These are phyloP conservation scores for Drosophila mojavensis DNA, from an alignment of 1,140 invertebrate genomes.

Conservation along the genomic window DNA sequence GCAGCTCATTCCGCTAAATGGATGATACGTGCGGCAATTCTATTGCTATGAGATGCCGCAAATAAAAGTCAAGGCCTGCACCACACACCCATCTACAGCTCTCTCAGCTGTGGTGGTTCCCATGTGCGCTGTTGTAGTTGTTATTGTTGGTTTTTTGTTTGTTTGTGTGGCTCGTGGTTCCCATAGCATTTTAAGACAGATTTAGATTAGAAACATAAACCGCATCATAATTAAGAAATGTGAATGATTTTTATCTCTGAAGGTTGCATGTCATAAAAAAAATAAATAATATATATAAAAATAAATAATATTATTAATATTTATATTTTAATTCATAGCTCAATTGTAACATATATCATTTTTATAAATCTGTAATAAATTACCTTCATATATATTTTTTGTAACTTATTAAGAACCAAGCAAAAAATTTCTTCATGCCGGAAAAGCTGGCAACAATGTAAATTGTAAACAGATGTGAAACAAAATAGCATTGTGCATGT, in stretches of 20 bases:
- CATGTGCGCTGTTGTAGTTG: conserved; percentile 35
- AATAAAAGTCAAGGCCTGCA: conserved; percentile 52
- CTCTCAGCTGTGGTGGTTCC: conserved; percentile 26
- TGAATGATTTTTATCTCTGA: conserved; percentile 43
- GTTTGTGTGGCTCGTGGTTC: conserved; percentile 18
- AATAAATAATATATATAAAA: not conserved
- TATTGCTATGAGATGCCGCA: conserved; percentile 42
- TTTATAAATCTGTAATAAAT: too few relatives aligned
- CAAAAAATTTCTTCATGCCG: conserved; percentile 38
- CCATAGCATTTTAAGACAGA: conserved; percentile 35
- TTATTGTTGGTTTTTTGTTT: conserved; percentile 4
- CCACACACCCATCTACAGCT: not conserved
- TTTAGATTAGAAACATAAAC: conserved; percentile 62
- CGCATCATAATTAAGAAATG: conserved; percentile 51
- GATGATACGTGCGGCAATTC: conserved; percentile 63
- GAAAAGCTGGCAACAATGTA: conserved; percentile 36
- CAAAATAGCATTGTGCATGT: conserved; percentile 24
- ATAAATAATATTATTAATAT: not conserved
- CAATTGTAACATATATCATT: too few relatives aligned
- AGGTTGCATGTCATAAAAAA: not conserved
- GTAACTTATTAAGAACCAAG: not conserved
- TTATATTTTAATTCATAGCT: not conserved
- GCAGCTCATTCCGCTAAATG: conserved; percentile 58
- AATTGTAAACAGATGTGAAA: not conserved
- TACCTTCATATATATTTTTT: not conserved